Conservation (phyloP, 2,797 vertebrate genomes). For the Heliangelus exortis region DNA sequence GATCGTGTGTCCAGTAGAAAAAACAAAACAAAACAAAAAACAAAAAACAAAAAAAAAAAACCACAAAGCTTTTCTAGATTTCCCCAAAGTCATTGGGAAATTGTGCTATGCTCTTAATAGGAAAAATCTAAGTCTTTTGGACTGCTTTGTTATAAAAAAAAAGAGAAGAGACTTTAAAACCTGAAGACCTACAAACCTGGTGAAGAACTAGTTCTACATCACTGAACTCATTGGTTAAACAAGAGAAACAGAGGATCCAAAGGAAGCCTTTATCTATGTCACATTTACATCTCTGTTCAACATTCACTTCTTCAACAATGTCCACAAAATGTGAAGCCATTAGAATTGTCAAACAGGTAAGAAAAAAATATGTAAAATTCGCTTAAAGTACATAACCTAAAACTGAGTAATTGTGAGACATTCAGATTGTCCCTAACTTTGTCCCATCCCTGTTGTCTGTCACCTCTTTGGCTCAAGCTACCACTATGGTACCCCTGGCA, state of each 20-base stretch:
- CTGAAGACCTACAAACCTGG: not conserved
- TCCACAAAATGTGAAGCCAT: not conserved
- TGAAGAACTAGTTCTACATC: not conserved
- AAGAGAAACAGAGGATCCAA: not conserved
- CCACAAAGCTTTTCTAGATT: not conserved
- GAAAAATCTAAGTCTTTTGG: not conserved
- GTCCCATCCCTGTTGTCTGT: not conserved
- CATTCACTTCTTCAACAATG: not conserved
- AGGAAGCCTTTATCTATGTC: not conserved
- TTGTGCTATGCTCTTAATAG: not conserved
- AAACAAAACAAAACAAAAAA: accelerated
- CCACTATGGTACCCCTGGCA: not conserved
- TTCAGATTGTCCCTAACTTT: not conserved
- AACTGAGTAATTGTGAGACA: not conserved
- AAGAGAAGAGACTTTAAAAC: not conserved
- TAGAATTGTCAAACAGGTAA: not conserved
- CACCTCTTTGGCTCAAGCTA: not conserved
- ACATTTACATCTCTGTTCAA: not conserved
- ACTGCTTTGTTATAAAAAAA: not conserved
- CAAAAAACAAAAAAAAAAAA: accelerated
- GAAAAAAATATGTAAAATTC: not conserved
- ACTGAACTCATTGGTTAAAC: not conserved
- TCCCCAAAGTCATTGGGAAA: not conserved
- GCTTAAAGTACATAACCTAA: not conserved
- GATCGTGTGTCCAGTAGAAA: not conserved